These are phyloP conservation scores for Sylvia atricapilla DNA, from an alignment of 2,113 vertebrate genomes.

Conservation along the genomic window DNA sequence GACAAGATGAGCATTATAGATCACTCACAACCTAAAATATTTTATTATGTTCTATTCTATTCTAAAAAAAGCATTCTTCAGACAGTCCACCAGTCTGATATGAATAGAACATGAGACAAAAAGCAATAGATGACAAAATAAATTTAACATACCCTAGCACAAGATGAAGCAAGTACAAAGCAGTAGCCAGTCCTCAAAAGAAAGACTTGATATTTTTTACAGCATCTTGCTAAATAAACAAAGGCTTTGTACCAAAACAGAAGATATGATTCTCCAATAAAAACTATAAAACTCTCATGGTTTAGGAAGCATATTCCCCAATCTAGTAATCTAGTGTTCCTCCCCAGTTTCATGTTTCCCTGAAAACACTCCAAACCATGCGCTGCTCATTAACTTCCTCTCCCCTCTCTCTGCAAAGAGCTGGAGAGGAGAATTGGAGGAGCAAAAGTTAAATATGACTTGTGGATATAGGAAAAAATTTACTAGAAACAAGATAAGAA, in stretches of 20 bases:
- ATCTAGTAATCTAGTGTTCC: background rate
- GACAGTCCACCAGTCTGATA: background rate
- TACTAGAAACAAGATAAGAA: background rate
- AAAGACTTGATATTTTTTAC: background rate
- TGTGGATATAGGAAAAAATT: background rate
- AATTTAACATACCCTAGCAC: background rate
- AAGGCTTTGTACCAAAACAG: background rate
- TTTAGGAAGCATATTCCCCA: background rate
- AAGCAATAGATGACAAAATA: background rate
- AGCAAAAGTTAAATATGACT: background rate
- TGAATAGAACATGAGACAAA: background rate
- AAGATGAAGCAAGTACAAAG: background rate
- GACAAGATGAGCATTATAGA: background rate
- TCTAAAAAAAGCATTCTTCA: background rate
- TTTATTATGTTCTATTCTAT: background rate
- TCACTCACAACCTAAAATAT: background rate
- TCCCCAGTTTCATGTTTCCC: background rate
- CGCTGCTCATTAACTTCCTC: accelerated
- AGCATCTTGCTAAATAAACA: background rate
- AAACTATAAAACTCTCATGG: background rate
- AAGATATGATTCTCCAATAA: background rate
- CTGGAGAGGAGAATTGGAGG: background rate
- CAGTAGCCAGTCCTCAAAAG: background rate
- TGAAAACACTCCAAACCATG: background rate
- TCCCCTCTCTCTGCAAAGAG: background rate